Percentiles rank a stretch among this genome's conserved stretches.
These are phyloP conservation scores for Platygyra sinensis DNA, from an alignment of 64 coral and sea anemone species.

Conservation along the genomic window DNA sequence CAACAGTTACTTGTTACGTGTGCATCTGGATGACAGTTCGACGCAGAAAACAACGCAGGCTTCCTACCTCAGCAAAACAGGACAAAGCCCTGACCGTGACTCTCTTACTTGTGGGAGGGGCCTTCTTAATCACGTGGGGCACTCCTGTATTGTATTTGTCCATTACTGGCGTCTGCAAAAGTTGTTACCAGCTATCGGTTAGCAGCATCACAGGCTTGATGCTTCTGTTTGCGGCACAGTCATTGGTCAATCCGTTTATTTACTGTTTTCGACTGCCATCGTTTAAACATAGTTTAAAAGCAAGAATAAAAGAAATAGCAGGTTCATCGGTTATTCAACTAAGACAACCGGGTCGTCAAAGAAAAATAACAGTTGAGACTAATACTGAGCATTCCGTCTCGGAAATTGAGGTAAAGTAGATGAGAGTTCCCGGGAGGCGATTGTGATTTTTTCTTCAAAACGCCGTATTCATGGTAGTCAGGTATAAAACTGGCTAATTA, in stretches of 20 bases:
- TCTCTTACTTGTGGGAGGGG: not conserved
- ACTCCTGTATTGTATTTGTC: not conserved
- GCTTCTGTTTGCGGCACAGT: not conserved
- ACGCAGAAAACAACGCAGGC: not conserved
- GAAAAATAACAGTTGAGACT: too few species aligned
- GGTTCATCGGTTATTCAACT: not conserved
- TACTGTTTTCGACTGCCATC: conserved; percentile 15
- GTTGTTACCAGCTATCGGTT: not conserved
- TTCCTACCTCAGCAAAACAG: not conserved
- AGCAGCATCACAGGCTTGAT: too few species aligned
- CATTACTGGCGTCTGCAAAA: not conserved
- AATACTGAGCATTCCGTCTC: too few species aligned
- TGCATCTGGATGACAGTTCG: not conserved
- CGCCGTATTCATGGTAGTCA: too few species aligned
- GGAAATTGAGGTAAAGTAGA: too few species aligned
- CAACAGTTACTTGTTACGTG: not conserved
- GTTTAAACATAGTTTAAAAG: not conserved
- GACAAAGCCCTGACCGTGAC: not conserved
- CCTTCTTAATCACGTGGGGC: not conserved
- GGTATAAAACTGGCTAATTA: too few species aligned
- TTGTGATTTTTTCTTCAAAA: too few species aligned
- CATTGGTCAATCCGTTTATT: conserved; percentile 4
- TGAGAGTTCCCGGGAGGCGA: too few species aligned
- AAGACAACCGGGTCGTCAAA: too few species aligned
- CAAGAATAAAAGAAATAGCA: not conserved